Base-by-base conservation (phyloP, 2,888 invertebrate species). In the Hypena proboscidalis region DNA sequence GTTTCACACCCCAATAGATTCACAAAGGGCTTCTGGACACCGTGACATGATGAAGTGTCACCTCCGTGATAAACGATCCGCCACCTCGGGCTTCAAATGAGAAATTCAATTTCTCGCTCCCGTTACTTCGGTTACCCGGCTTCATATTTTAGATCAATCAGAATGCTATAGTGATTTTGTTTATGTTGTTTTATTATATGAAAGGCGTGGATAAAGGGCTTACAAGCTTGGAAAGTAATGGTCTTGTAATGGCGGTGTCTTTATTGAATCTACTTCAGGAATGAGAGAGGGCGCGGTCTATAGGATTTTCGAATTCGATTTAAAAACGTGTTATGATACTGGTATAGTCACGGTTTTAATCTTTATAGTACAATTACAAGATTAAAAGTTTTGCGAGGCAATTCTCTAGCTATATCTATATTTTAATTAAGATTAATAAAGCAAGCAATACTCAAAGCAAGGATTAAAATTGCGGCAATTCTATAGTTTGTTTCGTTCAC, bases 61-160 rank as follows among this genome's bases (percentile, higher is more conserved):
- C 78, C 76, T 73, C 63, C 54, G 80, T 89, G 88, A 90, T 80
- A 83, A 80, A 88, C 80, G 88, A 85, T 74, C 76, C 70, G 69
- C 58, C 67, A 77, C 74, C 76, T 71, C 76, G 67, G 67, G 73
- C 80, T 81, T 77, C 79, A 85, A 84, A 85, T 83, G 79, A 83
- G 84, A 83, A 86, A 87, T 85, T 82, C 83, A 87, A 88, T 89
- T 87, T 81, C 81, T 74, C 77, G 83, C 82, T 83, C 74, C 82
- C 80, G 80, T 81, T 80, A 73, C 61, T 69, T 63, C 64, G 67
- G 48, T 58, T 62, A 58, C 44, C 52, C 49, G 58, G 59, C 56
- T 37, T 52, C 47, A 54, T 60, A 59, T 64, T 69, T 62, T 61
- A 66, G 59, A 66, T 65, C 55, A 55, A 66, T 66, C 65, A 66